These are phyloP conservation scores for Meleagris gallopavo DNA, from an alignment of 2,113 vertebrate genomes.

Conservation along the genomic window DNA sequence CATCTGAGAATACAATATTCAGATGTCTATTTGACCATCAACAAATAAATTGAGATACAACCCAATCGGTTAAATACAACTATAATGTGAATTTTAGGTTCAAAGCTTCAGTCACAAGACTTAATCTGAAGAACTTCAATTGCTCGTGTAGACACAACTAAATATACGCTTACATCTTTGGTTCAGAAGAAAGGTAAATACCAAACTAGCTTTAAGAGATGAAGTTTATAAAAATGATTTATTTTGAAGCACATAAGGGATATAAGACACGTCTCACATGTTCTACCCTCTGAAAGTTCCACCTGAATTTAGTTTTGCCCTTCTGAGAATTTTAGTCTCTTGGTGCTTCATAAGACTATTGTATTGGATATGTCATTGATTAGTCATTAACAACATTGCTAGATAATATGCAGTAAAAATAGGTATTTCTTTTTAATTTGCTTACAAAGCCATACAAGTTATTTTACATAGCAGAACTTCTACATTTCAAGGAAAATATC, in stretches of 20 bases:
- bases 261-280: background rate
- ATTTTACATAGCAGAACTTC: background rate
- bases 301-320: background rate
- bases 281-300: background rate
- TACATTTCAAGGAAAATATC: background rate
- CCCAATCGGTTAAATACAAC: background rate
- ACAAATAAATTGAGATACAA: background rate
- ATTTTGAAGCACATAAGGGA: background rate
- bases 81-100: background rate
- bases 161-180: background rate
- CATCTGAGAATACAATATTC: background rate
- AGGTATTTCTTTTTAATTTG: fast-evolving
- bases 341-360: background rate
- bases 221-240: background rate
- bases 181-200: background rate
- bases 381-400: background rate
- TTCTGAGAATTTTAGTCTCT: background rate
- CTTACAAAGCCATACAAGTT: background rate
- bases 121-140: background rate
- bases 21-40: background rate
- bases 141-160: background rate
- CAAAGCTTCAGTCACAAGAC: background rate
- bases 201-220: background rate
- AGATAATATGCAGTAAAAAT: background rate
- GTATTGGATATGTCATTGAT: background rate